Conservation (phyloP, 2,797 vertebrate genomes). For the Diceros bicornis region DNA sequence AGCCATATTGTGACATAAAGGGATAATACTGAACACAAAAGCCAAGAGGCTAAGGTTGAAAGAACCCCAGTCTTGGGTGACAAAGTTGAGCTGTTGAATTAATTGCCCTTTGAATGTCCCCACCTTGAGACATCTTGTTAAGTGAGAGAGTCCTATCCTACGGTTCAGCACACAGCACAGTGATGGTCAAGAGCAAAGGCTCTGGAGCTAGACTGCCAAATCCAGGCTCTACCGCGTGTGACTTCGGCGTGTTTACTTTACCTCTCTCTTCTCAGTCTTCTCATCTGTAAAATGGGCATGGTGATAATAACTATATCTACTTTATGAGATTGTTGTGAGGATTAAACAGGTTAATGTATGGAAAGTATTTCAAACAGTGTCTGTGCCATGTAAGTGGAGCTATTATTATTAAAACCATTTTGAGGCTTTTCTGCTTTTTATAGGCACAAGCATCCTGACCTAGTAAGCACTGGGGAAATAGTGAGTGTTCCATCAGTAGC, state of each 20-base stretch:
- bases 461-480: fast-evolving
- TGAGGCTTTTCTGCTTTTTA: not conserved
- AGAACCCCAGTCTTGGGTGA: not conserved
- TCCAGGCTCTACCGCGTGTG: not conserved
- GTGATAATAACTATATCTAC: not conserved
- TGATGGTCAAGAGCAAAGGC: not conserved
- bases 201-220: not conserved
- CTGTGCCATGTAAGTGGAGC: too few species aligned
- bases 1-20: not conserved
- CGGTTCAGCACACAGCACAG: too few species aligned
- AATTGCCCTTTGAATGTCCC: not conserved
- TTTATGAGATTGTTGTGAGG: not conserved
- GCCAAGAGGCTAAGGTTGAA: not conserved
- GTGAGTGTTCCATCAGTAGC: too few species aligned
- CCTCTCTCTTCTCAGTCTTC: not conserved
- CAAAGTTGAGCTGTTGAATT: not conserved
- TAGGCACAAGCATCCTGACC: not conserved
- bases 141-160: not conserved
- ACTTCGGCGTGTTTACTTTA: not conserved
- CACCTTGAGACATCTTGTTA: not conserved
- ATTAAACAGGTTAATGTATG: not conserved
- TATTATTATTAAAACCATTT: not conserved
- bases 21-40: not conserved
- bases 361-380: not conserved
- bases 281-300: not conserved